These are phyloP conservation scores for Lucinisca nassula DNA, from an alignment of 2,888 invertebrate genomes.

Conservation along the genomic window DNA sequence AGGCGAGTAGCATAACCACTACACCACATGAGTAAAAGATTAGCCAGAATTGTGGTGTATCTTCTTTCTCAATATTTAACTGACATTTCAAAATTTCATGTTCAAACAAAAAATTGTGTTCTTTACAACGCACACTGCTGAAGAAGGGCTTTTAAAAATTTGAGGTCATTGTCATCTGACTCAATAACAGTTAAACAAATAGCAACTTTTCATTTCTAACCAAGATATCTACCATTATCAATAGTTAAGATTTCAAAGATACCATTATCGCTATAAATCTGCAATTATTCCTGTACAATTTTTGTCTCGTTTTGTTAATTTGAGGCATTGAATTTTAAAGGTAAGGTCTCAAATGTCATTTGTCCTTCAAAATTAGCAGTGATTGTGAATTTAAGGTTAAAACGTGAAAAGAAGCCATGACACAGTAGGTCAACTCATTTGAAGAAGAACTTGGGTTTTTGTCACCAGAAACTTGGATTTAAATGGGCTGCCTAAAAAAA, in stretches of 20 bases:
- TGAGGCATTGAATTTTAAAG: neutral
- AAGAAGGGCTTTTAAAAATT: neutral
- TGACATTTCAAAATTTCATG: too few relatives aligned
- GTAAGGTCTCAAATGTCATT: neutral
- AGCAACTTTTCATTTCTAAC: constrained; percentile 5
- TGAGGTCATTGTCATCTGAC: neutral
- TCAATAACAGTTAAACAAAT: constrained; percentile 4
- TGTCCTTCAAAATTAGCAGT: neutral
- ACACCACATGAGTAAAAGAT: too few relatives aligned
- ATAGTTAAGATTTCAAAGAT: neutral
- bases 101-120: too few relatives aligned
- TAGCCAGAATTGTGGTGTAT: too few relatives aligned
- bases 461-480: too few relatives aligned
- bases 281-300: neutral
- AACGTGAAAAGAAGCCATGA: neutral
- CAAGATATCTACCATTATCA: neutral
- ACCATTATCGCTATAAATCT: neutral
- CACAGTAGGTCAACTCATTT: neutral
- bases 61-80: too few relatives aligned
- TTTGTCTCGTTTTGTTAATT: neutral
- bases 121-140: too few relatives aligned
- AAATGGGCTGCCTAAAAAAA: too few relatives aligned
- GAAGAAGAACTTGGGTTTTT: too few relatives aligned
- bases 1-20: too few relatives aligned
- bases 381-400: neutral